These are phyloP conservation scores for Gymnorhina tibicen DNA, from an alignment of 2,113 vertebrate genomes.

Conservation along the genomic window DNA sequence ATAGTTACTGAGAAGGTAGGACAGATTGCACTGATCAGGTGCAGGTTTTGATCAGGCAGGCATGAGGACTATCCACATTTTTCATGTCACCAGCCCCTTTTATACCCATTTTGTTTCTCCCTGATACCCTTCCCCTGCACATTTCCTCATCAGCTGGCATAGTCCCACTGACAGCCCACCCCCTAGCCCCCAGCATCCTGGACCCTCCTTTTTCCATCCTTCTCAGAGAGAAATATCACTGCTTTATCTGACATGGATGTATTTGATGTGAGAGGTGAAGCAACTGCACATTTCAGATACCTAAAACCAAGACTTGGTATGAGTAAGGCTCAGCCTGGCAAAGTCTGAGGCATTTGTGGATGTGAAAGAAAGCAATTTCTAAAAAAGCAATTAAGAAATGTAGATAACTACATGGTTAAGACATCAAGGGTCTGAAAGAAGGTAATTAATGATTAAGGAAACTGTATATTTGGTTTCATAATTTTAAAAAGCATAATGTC, in stretches of 20 bases:
- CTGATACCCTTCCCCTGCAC: neutral
- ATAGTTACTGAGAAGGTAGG: neutral
- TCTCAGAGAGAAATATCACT: neutral
- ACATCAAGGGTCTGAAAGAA: neutral
- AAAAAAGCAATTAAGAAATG: neutral
- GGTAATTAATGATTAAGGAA: neutral
- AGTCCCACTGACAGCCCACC: neutral
- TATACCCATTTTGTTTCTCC: fast-evolving
- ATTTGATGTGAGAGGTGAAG: neutral
- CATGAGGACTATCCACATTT: neutral
- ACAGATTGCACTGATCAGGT: neutral
- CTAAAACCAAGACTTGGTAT: neutral
- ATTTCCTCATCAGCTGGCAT: neutral
- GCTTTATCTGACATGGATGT: neutral
- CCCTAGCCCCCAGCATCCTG: neutral
- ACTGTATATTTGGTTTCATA: neutral
- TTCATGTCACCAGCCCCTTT: neutral
- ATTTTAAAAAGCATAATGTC: neutral
- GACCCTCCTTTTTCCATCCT: neutral
- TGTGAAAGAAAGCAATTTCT: neutral
- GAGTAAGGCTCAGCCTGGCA: neutral
- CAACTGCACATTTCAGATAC: neutral
- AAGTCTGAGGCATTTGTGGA: neutral
- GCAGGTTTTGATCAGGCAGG: fast-evolving
- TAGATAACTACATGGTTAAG: neutral